Evolutionary conservation across 1,140 invertebrate genomes (phyloP).

Genomic region (Trachelipus rathkii): DNA sequence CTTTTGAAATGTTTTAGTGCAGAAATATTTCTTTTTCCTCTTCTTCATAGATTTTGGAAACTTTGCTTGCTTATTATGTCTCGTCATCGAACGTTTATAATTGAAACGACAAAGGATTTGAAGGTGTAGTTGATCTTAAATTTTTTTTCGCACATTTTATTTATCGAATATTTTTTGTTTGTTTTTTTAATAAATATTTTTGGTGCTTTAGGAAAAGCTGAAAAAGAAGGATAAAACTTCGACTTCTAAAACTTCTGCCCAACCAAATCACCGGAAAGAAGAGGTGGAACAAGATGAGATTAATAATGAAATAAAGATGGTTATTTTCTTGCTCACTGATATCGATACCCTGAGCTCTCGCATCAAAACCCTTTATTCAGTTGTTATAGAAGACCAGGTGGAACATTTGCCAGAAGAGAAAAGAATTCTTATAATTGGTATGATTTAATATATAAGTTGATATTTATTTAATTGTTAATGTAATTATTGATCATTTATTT

Average conservation of each 20-base stretch:
- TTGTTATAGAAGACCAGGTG: not conserved
- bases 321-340: not conserved
- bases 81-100: conserved; percentile 68
- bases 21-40: conserved; percentile 66
- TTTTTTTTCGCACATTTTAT: too few relatives aligned
- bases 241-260: not conserved
- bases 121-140: conserved; percentile 10
- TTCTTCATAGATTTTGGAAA: conserved; percentile 80
- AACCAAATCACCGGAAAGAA: not conserved
- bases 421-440: not conserved
- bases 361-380: not conserved
- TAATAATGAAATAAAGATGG: not conserved
- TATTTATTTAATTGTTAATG: too few relatives aligned
- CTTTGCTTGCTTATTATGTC: conserved; percentile 73
- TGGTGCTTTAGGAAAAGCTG: not conserved
- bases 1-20: conserved; percentile 63
- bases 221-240: not conserved
- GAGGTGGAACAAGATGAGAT: not conserved
- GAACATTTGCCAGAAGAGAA: not conserved
- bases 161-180: too few relatives aligned
- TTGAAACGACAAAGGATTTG: conserved; percentile 38
- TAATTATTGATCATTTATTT: too few relatives aligned
- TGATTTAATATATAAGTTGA: too few relatives aligned
- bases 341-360: not conserved
- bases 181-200: not conserved